Conservation (phyloP, 2,888 invertebrate genomes). For the Gandaritis pyraliata region DNA sequence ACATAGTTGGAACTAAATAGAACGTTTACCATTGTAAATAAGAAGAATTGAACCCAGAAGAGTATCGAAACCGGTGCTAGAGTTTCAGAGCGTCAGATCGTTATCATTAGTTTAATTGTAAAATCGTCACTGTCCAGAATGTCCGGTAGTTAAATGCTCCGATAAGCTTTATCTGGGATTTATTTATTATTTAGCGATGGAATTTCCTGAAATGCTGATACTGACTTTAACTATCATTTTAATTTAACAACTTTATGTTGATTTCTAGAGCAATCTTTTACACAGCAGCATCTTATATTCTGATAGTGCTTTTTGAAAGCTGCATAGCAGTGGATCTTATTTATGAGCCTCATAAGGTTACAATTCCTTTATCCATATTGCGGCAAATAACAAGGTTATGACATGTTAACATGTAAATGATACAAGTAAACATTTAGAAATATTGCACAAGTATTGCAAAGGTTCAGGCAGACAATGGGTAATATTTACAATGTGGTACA, state of each 20-base stretch:
- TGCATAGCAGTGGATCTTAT: not conserved
- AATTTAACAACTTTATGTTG: no score
- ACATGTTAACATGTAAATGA: constrained; percentile 27
- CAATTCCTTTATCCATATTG: not conserved
- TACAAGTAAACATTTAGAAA: constrained; percentile 26
- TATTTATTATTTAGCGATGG: not conserved
- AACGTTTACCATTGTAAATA: no score
- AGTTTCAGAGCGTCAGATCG: not conserved
- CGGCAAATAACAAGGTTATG: constrained; percentile 4
- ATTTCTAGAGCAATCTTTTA: no score
- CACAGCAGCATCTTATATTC: no score
- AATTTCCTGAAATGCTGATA: not conserved
- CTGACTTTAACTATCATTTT: not conserved
- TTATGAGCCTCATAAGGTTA: constrained; percentile 8
- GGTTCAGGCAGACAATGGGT: constrained; percentile 26
- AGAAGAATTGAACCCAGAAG: no score
- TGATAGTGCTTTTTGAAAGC: not conserved
- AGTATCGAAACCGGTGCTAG: not conserved
- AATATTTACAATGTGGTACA: constrained; percentile 24
- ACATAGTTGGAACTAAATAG: no score
- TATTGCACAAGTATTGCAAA: constrained; percentile 37
- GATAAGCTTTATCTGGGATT: constrained; percentile 14
- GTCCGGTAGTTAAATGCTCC: constrained; percentile 5
- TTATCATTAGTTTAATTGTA: constrained; percentile 13
- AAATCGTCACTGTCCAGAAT: constrained; percentile 13